A percentile compares a stretch with the other conserved stretches of the same genome.
Conservation (phyloP, 2,797 vertebrate genomes). For the Brotula barbata region DNA sequence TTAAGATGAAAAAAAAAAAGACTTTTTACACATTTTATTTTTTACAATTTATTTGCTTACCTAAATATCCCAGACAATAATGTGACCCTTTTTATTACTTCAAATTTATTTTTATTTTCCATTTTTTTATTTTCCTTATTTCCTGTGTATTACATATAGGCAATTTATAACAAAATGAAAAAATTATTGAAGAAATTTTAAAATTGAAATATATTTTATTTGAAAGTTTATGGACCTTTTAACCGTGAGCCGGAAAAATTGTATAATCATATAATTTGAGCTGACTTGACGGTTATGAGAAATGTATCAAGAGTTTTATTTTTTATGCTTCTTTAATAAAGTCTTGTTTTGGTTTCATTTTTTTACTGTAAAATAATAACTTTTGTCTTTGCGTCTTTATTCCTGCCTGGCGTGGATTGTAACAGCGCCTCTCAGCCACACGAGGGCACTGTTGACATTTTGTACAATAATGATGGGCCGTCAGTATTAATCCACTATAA, state of each 20-base stretch:
- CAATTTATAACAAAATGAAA: conserved; percentile 94
- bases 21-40: conserved; percentile 91
- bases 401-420: conserved; percentile 1
- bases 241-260: conserved; percentile 92
- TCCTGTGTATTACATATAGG: conserved; percentile 95
- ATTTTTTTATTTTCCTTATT: conserved; percentile 85
- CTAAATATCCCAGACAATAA: conserved; percentile 87
- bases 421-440: conserved; percentile 22
- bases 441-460: conserved; percentile 48
- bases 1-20: conserved; percentile 77
- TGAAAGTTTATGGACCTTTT: conserved; percentile 98
- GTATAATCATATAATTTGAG: conserved; percentile 91
- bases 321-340: conserved; percentile 94
- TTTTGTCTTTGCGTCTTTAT: conserved; percentile 51
- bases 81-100: conserved; percentile 86
- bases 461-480: too few relatives aligned
- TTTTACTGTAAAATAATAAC: conserved; percentile 83
- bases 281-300: conserved; percentile 94
- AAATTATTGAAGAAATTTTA: conserved; percentile 98
- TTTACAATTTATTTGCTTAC: conserved; percentile 86
- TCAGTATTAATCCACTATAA: too few relatives aligned
- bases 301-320: conserved; percentile 99
- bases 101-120: conserved; percentile 83
- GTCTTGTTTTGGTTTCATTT: conserved; percentile 84
- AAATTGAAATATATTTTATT: conserved; percentile 99